These are phyloP conservation scores for Moxostoma hubbsi DNA, from an alignment of 2,797 vertebrate species.

Conservation along the genomic window DNA sequence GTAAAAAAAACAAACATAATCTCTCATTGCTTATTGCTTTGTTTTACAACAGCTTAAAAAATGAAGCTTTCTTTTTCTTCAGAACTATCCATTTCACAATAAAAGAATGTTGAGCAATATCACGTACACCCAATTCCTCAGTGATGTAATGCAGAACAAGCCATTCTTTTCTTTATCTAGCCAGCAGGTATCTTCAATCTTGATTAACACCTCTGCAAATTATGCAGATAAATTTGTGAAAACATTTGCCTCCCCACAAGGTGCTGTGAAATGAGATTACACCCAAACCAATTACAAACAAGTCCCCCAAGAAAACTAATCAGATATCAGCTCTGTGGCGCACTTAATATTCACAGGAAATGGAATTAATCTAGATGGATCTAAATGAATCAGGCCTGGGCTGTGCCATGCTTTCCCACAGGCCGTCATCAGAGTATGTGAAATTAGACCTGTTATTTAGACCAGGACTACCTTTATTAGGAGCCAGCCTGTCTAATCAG, in stretches of 20 bases:
- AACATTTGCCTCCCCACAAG: constrained; percentile 24
- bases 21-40: too few relatives aligned
- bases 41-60: too few relatives aligned
- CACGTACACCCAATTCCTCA: constrained; percentile 1
- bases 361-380: constrained; percentile 52
- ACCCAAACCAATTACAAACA: constrained; percentile 55
- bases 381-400: constrained; percentile 51
- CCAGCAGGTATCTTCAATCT: constrained; percentile 32
- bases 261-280: constrained; percentile 47
- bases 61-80: too few relatives aligned
- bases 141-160: constrained; percentile 5
- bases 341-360: constrained; percentile 54
- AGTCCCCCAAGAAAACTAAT: constrained; percentile 46
- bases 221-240: constrained; percentile 45
- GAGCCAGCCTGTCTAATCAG: constrained; percentile 45
- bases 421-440: constrained; percentile 37
- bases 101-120: neutral
- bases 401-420: constrained; percentile 23
- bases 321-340: constrained; percentile 40
- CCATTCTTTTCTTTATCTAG: constrained; percentile 23
- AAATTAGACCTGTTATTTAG: constrained; percentile 51
- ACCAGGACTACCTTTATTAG: constrained; percentile 54
- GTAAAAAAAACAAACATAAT: too few relatives aligned
- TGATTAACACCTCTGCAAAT: constrained; percentile 46
- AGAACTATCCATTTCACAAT: too few relatives aligned